These are phyloP conservation scores for Pyrocoelia pectoralis DNA, from an alignment of 2,888 invertebrate species.

Conservation along the genomic window DNA sequence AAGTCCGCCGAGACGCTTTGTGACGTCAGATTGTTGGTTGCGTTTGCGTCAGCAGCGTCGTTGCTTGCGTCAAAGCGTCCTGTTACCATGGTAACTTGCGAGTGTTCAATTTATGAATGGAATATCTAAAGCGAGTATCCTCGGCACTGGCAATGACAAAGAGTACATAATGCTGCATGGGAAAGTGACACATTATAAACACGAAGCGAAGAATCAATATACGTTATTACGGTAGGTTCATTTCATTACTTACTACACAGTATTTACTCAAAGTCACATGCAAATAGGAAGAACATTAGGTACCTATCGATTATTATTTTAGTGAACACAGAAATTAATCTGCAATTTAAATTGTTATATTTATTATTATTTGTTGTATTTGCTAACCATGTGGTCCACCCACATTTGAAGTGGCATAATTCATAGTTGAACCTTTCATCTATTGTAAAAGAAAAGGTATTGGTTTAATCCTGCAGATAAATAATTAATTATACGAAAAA, in stretches of 20 bases:
- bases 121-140: slow-evolving; percentile 43
- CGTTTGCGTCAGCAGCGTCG: slow-evolving; percentile 45
- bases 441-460: too few species aligned
- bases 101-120: slow-evolving; percentile 46
- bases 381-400: too few species aligned
- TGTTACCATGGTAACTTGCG: slow-evolving; percentile 43
- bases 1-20: slow-evolving; percentile 48
- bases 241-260: background rate
- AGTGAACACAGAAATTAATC: too few species aligned
- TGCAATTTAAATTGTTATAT: too few species aligned
- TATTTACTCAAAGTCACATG: too few species aligned
- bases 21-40: slow-evolving; percentile 47
- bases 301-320: too few species aligned
- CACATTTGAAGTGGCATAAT: too few species aligned
- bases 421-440: too few species aligned
- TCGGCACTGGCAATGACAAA: slow-evolving; percentile 45
- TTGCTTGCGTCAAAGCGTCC: slow-evolving; percentile 46
- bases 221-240: slow-evolving; percentile 7
- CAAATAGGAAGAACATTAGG: too few species aligned
- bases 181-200: slow-evolving; percentile 43
- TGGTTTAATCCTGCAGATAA: too few species aligned
- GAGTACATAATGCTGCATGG: slow-evolving; percentile 35
- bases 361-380: too few species aligned
- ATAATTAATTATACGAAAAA: too few species aligned
- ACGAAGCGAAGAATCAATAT: slow-evolving; percentile 17